Base-by-base conservation (phyloP, 2,113 vertebrate genomes). In the Amphiprion ocellaris region DNA sequence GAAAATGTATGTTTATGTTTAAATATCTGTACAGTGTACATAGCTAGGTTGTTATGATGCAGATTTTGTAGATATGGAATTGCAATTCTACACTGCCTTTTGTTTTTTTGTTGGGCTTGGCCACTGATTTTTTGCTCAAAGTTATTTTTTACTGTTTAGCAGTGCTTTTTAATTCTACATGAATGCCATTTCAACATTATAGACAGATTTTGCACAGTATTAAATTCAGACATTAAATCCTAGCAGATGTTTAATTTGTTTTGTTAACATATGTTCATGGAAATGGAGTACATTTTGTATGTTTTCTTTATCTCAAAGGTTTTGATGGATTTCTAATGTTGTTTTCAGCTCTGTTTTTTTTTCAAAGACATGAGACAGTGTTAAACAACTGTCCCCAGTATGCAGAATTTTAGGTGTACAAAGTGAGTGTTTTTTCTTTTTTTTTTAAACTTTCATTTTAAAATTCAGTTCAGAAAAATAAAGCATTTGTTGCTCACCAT, bases 41-140 rank as follows among this genome's bases (percentile, higher is more conserved):
- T 97, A 97, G 54, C 88, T 91, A 91, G 94, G 91, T 95, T 97
- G 88, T 96, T 93, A 91, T 91, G 95, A 93, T 95, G 92, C 91
- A 92, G 93, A 94, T 95, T 96, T 97, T 97, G 96, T 97, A 98
- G 96, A 96, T 97, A 97, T 91, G 93, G 91, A 94, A 95, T 93
- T 94, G 92, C 94, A 94, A 92, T 94, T 93, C 92, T 93, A 82
- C 80, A 93, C 94, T 72, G 92, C 94, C 95, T 86, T 84, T 77
- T 26, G 26, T 21, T 21, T 92, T 94, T 54, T 80, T 77, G 56
- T 77, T 90, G 64, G 85, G 79, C 62, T 67, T 62, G 72, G 21
- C 23, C 72, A 53, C 52, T 78, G 63, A 82, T 73, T 64, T 59
- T 76, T 14, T 24, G 28, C 19, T 69, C 33, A 44, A 53, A 46